Base-by-base conservation (phyloP, 1,140 invertebrate genomes). In the Tetramorium simillimum region DNA sequence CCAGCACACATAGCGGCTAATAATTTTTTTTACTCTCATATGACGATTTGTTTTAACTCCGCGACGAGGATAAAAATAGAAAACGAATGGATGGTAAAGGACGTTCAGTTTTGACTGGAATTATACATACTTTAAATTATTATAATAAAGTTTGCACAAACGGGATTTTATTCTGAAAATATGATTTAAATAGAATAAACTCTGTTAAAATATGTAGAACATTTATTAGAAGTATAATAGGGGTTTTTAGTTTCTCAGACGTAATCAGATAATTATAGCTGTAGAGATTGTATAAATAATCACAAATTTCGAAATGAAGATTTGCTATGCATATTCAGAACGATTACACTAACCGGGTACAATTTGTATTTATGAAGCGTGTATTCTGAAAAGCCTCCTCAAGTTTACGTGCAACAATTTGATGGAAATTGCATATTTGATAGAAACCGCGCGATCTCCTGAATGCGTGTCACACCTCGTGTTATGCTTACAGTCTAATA, bases 361-460 rank as follows among this genome's bases (percentile, higher is more conserved):
- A 89, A 89, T 89, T 62, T 86, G 73, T 73, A 65, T 46, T 58
- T 80, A 73, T 37, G 70, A 89, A 89, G 65, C 60, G 21, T 43
- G 28, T 24, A 72, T 76, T 37, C 16, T 16, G 37, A 40, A 6
- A 43, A 77, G 40, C 49, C 28, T 43, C 6, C 51, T 58, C 40
- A 58, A 58, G 43, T 12, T 60, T 21, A 28, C 12, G 37, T 58
- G 46, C 56, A 51, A 16, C 53, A 53, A 85, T 81, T 89, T 89
- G 77, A 81, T 76, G 72, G 88, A 86, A 86, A 89, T 89, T 89
- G 86, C 69, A 89, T 86, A 88, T 77, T 73, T 89, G 43, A 85
- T 51, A 72, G 60, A 89, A 90, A 90, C 67, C 81, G 51, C 69
- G 53, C 4, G 18, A 73, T 82, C 37, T 37, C 37, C 24, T 72